A percentile compares a stretch with the other conserved stretches of the same genome.
These are phyloP conservation scores for Heliconius hewitsoni DNA, from an alignment of 1,140 invertebrate genomes.

Conservation along the genomic window DNA sequence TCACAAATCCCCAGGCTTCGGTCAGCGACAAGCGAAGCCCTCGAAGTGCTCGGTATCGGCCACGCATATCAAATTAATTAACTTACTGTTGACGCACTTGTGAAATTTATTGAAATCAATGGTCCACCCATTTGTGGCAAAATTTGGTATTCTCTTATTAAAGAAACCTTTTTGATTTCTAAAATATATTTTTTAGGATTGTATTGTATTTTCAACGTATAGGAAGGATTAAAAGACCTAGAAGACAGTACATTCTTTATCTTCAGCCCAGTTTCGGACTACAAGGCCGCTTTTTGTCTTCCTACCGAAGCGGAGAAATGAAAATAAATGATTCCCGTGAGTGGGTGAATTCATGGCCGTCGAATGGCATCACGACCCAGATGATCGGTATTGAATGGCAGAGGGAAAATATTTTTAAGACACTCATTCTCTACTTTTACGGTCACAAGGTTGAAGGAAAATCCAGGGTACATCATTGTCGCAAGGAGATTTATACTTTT, in stretches of 20 bases:
- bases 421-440: background rate
- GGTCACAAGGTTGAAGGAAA: background rate
- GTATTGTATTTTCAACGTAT: too few relatives aligned
- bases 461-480: too few relatives aligned
- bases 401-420: background rate
- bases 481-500: too few relatives aligned
- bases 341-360: background rate
- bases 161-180: too few relatives aligned
- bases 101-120: conserved; percentile 34
- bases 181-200: too few relatives aligned
- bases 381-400: background rate
- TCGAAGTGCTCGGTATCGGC: conserved; percentile 37
- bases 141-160: background rate
- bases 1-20: conserved; percentile 52
- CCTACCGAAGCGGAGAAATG: too few relatives aligned
- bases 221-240: too few relatives aligned
- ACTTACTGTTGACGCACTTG: conserved; percentile 41
- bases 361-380: too few relatives aligned
- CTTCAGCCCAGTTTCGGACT: too few relatives aligned
- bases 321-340: background rate
- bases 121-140: background rate
- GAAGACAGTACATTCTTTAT: too few relatives aligned
- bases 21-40: conserved; percentile 51
- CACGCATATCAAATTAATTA: conserved; percentile 63
- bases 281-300: too few relatives aligned